phyloP scores from a whole-genome alignment of 2,888 invertebrate species.

The Acleris cristana region DNA sequence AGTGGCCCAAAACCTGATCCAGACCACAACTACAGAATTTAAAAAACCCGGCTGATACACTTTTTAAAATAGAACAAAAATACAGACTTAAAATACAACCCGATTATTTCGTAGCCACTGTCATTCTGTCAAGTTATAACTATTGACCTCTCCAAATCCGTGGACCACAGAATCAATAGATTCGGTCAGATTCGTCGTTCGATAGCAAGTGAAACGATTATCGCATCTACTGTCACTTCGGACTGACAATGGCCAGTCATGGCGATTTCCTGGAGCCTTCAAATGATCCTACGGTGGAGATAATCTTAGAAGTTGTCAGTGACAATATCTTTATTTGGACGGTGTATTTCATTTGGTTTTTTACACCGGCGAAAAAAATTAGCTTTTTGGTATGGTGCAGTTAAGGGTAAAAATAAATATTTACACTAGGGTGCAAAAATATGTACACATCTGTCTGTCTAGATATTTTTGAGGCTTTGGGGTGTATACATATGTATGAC shows the following conservation, averaged over 20 bases:
- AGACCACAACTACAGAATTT: no score
- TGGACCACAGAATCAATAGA: conserved; percentile 48
- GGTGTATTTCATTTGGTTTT: neutral
- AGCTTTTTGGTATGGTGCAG: no score
- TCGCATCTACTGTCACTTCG: conserved; percentile 56
- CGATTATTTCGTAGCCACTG: conserved; percentile 9
- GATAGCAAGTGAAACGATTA: conserved; percentile 58
- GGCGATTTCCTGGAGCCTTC: conserved; percentile 40
- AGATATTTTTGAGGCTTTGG: no score
- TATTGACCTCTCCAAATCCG: conserved; percentile 48
- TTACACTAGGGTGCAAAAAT: no score
- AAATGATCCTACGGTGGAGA: conserved; percentile 12
- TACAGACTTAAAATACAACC: neutral
- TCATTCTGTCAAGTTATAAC: conserved; percentile 36
- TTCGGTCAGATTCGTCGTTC: conserved; percentile 51
- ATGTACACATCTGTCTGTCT: no score
- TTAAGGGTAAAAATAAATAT: no score
- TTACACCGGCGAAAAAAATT: neutral
- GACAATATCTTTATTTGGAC: conserved; percentile 34
- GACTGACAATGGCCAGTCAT: conserved; percentile 49
- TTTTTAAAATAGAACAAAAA: neutral
- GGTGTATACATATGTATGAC: no score
- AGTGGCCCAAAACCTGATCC: no score
- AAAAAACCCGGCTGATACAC: no score
- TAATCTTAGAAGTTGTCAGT: conserved; percentile 17